These are phyloP conservation scores for Choloepus didactylus DNA, from an alignment of 2,797 vertebrate genomes.

Conservation along the genomic window DNA sequence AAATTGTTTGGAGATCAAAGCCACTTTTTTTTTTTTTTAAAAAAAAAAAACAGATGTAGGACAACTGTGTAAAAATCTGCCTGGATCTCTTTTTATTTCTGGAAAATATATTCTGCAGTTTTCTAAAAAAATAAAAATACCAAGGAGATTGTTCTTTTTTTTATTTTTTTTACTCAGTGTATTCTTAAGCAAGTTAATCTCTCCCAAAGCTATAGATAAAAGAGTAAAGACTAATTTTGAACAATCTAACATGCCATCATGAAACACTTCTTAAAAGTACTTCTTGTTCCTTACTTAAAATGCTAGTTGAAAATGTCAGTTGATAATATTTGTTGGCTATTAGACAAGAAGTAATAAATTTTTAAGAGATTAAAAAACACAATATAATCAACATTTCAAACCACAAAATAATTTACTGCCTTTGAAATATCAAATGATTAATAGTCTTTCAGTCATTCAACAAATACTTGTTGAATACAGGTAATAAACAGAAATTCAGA, in stretches of 20 bases:
- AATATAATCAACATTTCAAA: constrained; percentile 24
- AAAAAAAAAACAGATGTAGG: constrained; percentile 93
- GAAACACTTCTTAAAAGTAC: background rate
- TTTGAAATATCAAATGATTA: constrained; percentile 42
- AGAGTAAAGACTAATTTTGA: background rate
- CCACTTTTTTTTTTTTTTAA: constrained; percentile 89
- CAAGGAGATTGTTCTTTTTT: constrained; percentile 55
- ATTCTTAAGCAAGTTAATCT: background rate
- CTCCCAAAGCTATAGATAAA: constrained; percentile 33
- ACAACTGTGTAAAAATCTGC: constrained; percentile 94
- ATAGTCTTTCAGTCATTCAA: background rate
- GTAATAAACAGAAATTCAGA: background rate
- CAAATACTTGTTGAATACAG: background rate
- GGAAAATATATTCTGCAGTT: constrained; percentile 95
- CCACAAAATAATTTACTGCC: background rate
- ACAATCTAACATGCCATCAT: background rate
- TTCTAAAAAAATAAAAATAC: constrained; percentile 89
- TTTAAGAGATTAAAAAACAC: constrained; percentile 15
- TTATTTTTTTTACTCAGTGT: background rate
- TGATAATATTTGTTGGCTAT: background rate
- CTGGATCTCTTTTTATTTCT: constrained; percentile 93
- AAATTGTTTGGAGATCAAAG: constrained; percentile 82
- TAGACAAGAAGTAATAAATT: constrained; percentile 14
- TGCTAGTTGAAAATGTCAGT: background rate
- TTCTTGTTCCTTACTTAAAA: constrained; percentile 6